Percentiles rank a stretch among this genome's conserved stretches.
phyloP scores from a whole-genome alignment of 1,140 invertebrate species.

The Pseudomyrmex pallidus region DNA sequence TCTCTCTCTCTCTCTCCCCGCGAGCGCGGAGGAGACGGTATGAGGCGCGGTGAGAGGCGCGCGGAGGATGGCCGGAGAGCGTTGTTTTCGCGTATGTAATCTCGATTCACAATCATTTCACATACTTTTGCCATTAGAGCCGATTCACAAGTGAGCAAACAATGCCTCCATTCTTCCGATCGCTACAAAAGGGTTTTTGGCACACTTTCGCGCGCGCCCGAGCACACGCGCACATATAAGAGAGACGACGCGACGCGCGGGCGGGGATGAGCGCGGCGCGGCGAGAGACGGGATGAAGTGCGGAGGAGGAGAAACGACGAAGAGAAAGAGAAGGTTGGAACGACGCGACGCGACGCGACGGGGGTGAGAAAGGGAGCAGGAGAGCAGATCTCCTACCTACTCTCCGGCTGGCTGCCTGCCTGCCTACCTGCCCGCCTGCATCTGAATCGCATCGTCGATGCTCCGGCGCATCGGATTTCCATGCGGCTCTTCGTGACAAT shows the following conservation, averaged over 20 bases:
- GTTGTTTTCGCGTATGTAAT: slow-evolving; percentile 84
- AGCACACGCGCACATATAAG: slow-evolving; percentile 66
- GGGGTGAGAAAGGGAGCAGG: slow-evolving; percentile 40
- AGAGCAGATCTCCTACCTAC: slow-evolving; percentile 55
- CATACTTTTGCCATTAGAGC: slow-evolving; percentile 84
- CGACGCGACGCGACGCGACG: slow-evolving; percentile 27
- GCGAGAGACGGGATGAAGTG: slow-evolving; percentile 2
- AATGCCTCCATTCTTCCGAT: slow-evolving; percentile 79
- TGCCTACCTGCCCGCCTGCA: slow-evolving; percentile 45
- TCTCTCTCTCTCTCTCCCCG: too few species aligned
- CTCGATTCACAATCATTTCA: slow-evolving; percentile 84
- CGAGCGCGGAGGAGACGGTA: slow-evolving; percentile 38
- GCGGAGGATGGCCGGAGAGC: slow-evolving; percentile 60
- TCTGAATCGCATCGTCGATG: slow-evolving; percentile 76
- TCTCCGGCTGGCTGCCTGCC: slow-evolving; percentile 55
- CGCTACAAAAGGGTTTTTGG: slow-evolving; percentile 80
- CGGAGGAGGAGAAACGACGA: not conserved
- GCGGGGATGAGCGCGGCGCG: slow-evolving; percentile 52
- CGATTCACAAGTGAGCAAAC: slow-evolving; percentile 83
- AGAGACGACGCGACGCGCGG: slow-evolving; percentile 19
- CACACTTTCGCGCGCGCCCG: slow-evolving; percentile 77
- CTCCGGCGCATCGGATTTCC: slow-evolving; percentile 75
- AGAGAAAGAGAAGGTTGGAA: slow-evolving; percentile 17
- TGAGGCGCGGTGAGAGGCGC: slow-evolving; percentile 20
- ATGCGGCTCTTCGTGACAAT: slow-evolving; percentile 74